Evolutionary conservation across 2,797 vertebrate species (phyloP), one percentile per base, ranked within the genome.

Genomic region (Myotis daubentonii): DNA sequence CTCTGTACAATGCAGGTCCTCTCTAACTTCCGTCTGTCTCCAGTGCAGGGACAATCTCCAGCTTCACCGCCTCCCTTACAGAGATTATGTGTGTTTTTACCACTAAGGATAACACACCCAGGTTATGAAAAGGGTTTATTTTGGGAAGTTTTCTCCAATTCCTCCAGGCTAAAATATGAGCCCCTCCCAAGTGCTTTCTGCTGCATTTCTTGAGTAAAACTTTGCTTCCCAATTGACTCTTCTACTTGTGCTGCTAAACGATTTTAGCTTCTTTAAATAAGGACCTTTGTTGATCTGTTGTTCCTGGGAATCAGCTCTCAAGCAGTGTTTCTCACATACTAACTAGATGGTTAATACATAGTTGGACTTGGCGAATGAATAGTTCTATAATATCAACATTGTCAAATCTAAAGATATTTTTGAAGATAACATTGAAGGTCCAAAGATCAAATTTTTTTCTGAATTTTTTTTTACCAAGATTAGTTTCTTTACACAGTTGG

Each of bases 181-280:
- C 0, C 22, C 5, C 44, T 94, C 33, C 28, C n/a, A 62, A 65
- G 1, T 83, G 22, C 19, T 53, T 20, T 30, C 12, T 51, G 19
- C 28, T 84, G 0, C 62, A 74, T 81, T 90, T 87, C 71, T 62
- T 60, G 51, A 83, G 17, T 75, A 87, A 89, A 85, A 68, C 1
- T 53, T 30, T 70, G 9, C 51, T 91, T 87, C 74, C 72, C 20
- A 86, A 68, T 60, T 17, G 1, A 15, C 30, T 41, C 25, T 70
- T 89, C 44, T 47, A 28, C 62, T 83, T 87, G 36, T 30, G 2
- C 38, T 91, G 17, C 15, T 80, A 74, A 74, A 84, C 53, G n/a
- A 89, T 89, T 92, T 71, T 44, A 89, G 60, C 30, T 91, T 83
- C 44, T 89, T 30, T 44, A 91, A 87, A 78, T 57, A 85, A 78